Conservation (phyloP, 2,888 invertebrate genomes). For the Tachina fera region DNA sequence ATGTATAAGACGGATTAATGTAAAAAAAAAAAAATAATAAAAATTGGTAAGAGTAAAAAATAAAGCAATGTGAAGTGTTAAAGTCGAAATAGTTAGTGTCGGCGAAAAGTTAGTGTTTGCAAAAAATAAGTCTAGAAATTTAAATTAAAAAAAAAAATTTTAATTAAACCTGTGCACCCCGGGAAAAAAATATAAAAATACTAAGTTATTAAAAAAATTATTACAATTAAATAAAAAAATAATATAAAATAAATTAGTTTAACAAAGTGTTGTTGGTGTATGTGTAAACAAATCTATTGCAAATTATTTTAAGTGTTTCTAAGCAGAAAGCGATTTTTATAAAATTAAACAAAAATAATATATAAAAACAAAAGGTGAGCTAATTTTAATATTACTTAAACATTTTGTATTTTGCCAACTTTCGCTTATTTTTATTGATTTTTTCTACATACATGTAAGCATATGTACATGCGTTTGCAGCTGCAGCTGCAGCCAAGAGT, state of each 20-base stretch:
- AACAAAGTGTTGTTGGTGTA: neutral
- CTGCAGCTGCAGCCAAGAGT: neutral
- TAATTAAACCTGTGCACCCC: neutral
- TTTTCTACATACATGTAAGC: neutral
- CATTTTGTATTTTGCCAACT: conserved; percentile 6
- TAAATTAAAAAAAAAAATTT: neutral
- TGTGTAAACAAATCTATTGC: neutral
- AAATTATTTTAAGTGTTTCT: neutral
- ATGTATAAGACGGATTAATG: neutral
- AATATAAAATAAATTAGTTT: neutral
- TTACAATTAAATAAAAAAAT: neutral
- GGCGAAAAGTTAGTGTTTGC: no score
- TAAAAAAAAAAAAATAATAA: neutral
- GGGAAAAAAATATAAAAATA: neutral
- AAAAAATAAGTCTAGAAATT: neutral
- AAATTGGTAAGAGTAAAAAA: neutral
- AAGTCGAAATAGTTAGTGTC: conserved; percentile 2
- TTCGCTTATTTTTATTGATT: conserved; percentile 51
- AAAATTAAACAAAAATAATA: neutral
- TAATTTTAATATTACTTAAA: neutral
- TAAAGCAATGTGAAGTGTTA: neutral
- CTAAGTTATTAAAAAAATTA: neutral
- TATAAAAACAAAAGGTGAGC: conserved; percentile 28
- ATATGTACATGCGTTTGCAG: no score
- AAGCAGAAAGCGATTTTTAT: neutral